Evolutionary conservation across 2,888 invertebrate species (phyloP), one percentile per base, ranked within the genome.

Genomic region (Drosophila melanosoma): DNA sequence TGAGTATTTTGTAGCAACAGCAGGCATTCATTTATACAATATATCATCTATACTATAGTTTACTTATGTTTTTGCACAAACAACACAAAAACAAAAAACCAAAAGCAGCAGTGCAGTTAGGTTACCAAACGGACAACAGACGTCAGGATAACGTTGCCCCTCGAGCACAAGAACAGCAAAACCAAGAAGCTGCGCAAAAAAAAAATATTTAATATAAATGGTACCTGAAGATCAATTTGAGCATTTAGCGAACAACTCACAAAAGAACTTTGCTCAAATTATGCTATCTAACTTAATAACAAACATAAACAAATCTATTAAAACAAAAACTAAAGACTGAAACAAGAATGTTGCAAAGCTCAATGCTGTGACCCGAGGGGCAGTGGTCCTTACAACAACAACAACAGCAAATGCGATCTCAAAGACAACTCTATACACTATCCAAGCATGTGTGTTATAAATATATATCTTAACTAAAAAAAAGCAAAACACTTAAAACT

Each of bases 221-320:
- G 85, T 85, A 85, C 85, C 85, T 85, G 85, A 85, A 89, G 83
- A 85, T 76, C 87, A 69, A 59, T 70, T 76, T 83, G 88, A 85
- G 85, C 85, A 85, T 85, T 85, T 85, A 83, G 71, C 74, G 64
- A 75, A 72, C 48, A 83, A 83, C 77, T 70, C 65, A 75, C 74
- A 80, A 84, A 76, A 76, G 52, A 79, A 70, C 73, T 69, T 80
- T 84, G 84, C 84, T 84, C 84, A 84, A 82, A 74, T 57, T 64
- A 71, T 64, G 64, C 69, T 72, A 79, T 74, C 70, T 74, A 81
- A 79, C 45, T 64, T 52, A 63, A 58, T 48, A 33, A 45, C 3
- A 45, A 45, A 45, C 53, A 66, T 66, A 73, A 76, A 76, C 65
- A 83, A 82, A 78, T 83, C 70, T 78, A 80, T 71, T 73, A 51